These are phyloP conservation scores for Zelleria hepariella DNA, from an alignment of 2,888 invertebrate genomes.

Conservation along the genomic window DNA sequence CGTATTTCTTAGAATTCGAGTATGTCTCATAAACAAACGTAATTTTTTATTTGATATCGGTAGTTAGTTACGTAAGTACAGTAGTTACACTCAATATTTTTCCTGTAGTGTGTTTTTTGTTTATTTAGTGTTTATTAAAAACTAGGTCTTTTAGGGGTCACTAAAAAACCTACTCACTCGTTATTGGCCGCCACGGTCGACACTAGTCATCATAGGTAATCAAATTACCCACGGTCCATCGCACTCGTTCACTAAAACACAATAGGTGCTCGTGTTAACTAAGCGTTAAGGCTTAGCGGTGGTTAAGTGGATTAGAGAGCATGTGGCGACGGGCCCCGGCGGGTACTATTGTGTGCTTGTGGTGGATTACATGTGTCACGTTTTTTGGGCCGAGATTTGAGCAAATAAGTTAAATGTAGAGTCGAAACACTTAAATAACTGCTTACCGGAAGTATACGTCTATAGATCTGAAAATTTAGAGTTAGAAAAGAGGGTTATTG, in stretches of 20 bases:
- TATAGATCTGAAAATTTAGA: too few relatives aligned
- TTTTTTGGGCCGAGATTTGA: neutral
- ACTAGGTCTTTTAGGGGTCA: neutral
- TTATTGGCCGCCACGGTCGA: constrained; percentile 12
- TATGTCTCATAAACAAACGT: too few relatives aligned
- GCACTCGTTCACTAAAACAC: constrained; percentile 17
- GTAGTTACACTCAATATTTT: too few relatives aligned
- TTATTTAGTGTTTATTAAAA: too few relatives aligned
- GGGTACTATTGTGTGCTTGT: constrained; percentile 15
- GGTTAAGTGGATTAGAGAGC: constrained; percentile 53
- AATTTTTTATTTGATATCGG: too few relatives aligned
- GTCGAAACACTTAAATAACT: neutral
- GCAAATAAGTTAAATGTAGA: neutral
- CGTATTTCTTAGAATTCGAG: neutral
- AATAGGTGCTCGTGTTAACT: constrained; percentile 10
- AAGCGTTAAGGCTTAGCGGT: constrained; percentile 30
- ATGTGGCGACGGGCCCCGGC: constrained; percentile 41
- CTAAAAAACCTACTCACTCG: neutral
- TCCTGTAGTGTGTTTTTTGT: too few relatives aligned
- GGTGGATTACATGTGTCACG: neutral
- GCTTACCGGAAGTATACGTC: too few relatives aligned
- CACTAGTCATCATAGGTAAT: constrained; percentile 42
- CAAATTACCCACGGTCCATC: constrained; percentile 35
- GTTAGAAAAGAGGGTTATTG: too few relatives aligned
- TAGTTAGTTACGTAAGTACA: too few relatives aligned